Evolutionary conservation across 2,113 vertebrate genomes (phyloP).

Genomic region (Antigone vipio): DNA sequence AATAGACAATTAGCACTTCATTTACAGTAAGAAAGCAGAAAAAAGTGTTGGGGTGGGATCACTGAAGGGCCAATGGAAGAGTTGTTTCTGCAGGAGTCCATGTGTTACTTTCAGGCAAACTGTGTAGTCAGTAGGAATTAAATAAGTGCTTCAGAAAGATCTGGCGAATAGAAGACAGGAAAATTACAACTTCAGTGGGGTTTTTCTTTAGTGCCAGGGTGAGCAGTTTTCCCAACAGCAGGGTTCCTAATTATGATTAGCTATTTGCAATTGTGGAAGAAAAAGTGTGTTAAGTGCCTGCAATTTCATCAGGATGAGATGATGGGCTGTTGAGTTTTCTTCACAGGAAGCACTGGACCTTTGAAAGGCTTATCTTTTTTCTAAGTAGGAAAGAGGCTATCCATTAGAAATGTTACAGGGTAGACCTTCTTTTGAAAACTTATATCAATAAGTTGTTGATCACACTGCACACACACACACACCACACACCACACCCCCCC

Average conservation of each 20-base stretch:
- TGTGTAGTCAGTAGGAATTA: neutral
- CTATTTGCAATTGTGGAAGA: neutral
- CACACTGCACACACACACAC: neutral
- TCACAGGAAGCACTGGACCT: neutral
- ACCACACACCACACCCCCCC: too few relatives aligned
- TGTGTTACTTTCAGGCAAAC: neutral
- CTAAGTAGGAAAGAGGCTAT: neutral
- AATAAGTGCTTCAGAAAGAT: neutral
- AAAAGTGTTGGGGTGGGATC: neutral
- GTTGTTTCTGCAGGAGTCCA: neutral
- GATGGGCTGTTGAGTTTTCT: neutral
- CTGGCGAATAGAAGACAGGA: neutral
- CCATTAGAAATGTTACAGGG: neutral
- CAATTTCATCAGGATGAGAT: slow-evolving; percentile 18
- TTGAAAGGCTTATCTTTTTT: neutral
- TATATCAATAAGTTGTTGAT: neutral
- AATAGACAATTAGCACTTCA: neutral
- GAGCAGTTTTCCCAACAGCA: slow-evolving; percentile 27
- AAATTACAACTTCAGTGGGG: neutral
- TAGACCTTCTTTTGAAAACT: neutral
- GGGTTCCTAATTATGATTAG: slow-evolving; percentile 46
- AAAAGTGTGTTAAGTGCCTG: neutral
- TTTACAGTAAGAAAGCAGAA: neutral
- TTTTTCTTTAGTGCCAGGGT: neutral
- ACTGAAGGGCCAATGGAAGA: neutral